A percentile compares a stretch with the other conserved stretches of the same genome.
These are phyloP conservation scores for Harpagifer antarcticus DNA, from an alignment of 2,797 vertebrate genomes.

Conservation along the genomic window DNA sequence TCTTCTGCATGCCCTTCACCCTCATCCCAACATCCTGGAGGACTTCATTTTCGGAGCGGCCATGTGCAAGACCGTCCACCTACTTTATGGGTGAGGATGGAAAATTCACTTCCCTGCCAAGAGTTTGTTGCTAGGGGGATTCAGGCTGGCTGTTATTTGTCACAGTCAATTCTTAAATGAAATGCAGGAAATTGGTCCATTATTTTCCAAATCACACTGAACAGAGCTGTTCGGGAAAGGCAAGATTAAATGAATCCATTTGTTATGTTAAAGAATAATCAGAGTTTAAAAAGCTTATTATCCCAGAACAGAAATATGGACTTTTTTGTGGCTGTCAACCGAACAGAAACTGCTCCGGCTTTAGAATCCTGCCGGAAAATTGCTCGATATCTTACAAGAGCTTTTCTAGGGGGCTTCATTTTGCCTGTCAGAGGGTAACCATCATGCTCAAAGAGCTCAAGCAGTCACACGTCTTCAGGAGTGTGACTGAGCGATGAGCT, in stretches of 20 bases:
- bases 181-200: conserved; percentile 8
- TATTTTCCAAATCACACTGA: background rate
- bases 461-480: conserved; percentile 63
- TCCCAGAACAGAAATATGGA: background rate
- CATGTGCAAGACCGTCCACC: conserved; percentile 89
- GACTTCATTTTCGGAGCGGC: conserved; percentile 92
- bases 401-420: conserved; percentile 21
- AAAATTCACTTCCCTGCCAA: background rate
- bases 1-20: conserved; percentile 97
- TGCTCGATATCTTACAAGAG: conserved; percentile 27
- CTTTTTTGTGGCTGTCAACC: conserved; percentile 8
- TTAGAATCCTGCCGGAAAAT: conserved; percentile 18
- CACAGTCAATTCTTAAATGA: background rate
- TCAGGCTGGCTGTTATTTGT: background rate
- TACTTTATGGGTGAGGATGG: conserved; percentile 92
- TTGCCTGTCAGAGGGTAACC: conserved; percentile 47
- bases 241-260: background rate
- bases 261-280: background rate
- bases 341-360: conserved; percentile 9
- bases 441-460: conserved; percentile 34
- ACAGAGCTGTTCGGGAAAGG: background rate
- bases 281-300: background rate
- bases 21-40: conserved; percentile 92
- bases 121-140: background rate
- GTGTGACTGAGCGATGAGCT: conserved; percentile 72